Conservation (phyloP, 1,140 invertebrate species). For the Apolygus lucorum region DNA sequence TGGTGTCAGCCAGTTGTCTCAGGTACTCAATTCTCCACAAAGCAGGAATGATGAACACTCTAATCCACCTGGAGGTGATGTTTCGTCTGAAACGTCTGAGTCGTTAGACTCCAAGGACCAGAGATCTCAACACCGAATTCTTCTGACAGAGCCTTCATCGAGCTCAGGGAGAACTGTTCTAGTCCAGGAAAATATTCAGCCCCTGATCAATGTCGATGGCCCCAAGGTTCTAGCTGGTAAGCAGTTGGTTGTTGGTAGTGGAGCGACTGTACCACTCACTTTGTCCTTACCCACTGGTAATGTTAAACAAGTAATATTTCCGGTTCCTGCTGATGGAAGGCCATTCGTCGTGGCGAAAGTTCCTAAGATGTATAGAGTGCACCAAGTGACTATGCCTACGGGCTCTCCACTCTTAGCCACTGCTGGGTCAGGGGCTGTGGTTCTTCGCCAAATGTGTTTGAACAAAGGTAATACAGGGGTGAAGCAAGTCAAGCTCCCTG, state of each 20-base stretch:
- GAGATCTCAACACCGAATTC: constrained; percentile 27
- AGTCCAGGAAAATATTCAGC: constrained; percentile 42
- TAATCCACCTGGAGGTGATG: constrained; percentile 27
- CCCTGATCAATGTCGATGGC: constrained; percentile 31
- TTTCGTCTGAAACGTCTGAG: constrained; percentile 31
- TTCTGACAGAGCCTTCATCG: constrained; percentile 28
- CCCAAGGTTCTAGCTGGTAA: constrained; percentile 33
- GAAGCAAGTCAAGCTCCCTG: constrained; percentile 34
- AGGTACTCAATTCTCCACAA: constrained; percentile 40
- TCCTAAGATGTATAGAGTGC: constrained; percentile 35
- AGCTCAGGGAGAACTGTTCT: constrained; percentile 42
- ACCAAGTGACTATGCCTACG: constrained; percentile 34
- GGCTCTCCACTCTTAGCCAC: constrained; percentile 31
- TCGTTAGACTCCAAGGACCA: constrained; percentile 30
- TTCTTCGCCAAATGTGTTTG: constrained; percentile 34
- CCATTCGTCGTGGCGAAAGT: constrained; percentile 34
- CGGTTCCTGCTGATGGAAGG: constrained; percentile 32
- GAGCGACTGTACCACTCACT: constrained; percentile 31
- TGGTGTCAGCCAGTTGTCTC: constrained; percentile 38
- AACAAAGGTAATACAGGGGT: constrained; percentile 31
- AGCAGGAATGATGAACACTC: constrained; percentile 31
- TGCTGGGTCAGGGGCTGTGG: constrained; percentile 29
- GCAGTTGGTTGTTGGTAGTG: constrained; percentile 33
- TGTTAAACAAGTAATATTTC: constrained; percentile 35
- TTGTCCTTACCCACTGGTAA: constrained; percentile 29